Evolutionary conservation across 1,140 invertebrate species (phyloP), one percentile per base, ranked within the genome.

Genomic region (Drosophila teissieri): DNA sequence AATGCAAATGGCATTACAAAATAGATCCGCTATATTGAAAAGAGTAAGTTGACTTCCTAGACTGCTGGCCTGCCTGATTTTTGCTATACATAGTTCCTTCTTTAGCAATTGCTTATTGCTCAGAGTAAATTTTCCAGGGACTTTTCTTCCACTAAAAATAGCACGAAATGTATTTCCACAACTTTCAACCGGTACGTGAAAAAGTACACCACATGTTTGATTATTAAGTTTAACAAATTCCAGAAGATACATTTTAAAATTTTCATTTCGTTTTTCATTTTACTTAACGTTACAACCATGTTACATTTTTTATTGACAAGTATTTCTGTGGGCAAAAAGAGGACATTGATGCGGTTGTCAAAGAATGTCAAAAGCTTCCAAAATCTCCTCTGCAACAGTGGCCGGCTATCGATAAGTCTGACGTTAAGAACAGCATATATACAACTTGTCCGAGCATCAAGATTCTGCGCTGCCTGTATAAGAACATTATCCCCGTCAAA

Each of bases 361-460:
- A 67, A 54, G 11, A 55, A 75, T 2, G 70, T 40, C 7, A 73
- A 22, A 27, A 91, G 24, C 22, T 89, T 78, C 89, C 89, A 91
- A 22, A 57, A 42, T 4, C 22, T 73, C 19, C 54, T 62, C 7
- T 49, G 42, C n/a, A 80, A 19, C 2, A 81, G 17, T 1, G 46
- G 24, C 17, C 64, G 45, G 7, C 19, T 52, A 6, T 63, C 52
- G 3, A 48, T 34, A 1, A 78, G 27, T 4, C 42, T 51, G 0
- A 91, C 24, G 10, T 73, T 52, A 0, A 91, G 24, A 2, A 81
- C 39, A 8, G 74, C 88, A 55, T 62, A 84, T 11, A 76, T 19
- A 11, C 22, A 42, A 7, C 19, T 40, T 48, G 51, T 57, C 4
- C 54, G 39, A 31, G 7, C 31, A 7, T 48, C 14, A 4, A 49